A percentile compares a stretch with the other conserved stretches of the same genome.
Conservation (phyloP, 37 sponge, comb jelly and placozoan species). For the Theonella swinhoei region DNA sequence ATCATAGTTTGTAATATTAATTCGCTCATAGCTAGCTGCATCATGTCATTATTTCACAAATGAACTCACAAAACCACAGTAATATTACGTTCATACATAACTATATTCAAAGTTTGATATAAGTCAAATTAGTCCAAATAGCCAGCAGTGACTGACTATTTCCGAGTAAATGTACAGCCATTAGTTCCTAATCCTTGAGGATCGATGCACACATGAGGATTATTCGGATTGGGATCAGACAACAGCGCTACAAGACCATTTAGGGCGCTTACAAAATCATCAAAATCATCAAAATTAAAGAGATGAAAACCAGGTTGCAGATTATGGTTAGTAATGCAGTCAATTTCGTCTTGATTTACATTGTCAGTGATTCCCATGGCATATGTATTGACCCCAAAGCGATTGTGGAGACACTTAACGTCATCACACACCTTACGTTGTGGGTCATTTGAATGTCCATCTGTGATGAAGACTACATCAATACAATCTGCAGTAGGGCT, state of each 20-base stretch:
- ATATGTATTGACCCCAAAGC: conserved; percentile 24
- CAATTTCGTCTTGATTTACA: background rate
- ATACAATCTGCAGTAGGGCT: conserved; percentile 13
- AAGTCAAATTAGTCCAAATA: too few species aligned
- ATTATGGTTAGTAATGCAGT: background rate
- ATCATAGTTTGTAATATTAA: too few species aligned
- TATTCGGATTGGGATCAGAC: background rate
- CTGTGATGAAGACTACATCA: conserved; percentile 48
- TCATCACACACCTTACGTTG: background rate
- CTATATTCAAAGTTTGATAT: too few species aligned
- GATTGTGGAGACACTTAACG: conserved; percentile 31
- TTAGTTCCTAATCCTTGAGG: background rate
- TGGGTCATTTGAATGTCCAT: conserved; percentile 39
- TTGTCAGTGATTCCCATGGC: conserved; percentile 33
- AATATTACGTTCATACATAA: too few species aligned
- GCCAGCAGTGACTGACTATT: too few species aligned
- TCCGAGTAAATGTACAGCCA: background rate
- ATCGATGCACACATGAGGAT: background rate
- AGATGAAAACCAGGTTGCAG: background rate
- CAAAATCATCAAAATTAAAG: conserved; percentile 18
- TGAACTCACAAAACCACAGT: too few species aligned
- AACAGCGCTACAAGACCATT: background rate
- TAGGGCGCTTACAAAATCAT: conserved; percentile 7
- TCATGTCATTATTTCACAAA: too few species aligned
- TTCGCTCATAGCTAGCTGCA: too few species aligned